Evolutionary conservation across 2,797 vertebrate genomes (phyloP), one percentile per base, ranked within the genome.

Genomic region (Ceryle rudis): DNA sequence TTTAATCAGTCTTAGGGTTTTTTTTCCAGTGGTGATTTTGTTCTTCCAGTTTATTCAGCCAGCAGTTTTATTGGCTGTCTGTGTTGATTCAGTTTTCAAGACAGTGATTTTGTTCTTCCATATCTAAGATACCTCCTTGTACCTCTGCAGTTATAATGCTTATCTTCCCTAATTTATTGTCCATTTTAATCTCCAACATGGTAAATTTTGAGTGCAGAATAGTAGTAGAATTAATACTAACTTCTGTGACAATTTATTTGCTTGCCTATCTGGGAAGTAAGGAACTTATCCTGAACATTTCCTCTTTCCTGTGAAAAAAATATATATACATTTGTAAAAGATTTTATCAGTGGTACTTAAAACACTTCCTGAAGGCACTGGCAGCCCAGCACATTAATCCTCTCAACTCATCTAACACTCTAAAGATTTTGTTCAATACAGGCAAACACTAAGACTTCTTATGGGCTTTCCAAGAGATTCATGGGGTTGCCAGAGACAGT

Each of bases 401-500:
- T 69, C 33, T 11, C 22, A 90, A 58, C 5, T 72, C 35, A 79
- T 69, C 61, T 86, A 84, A 58, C 1, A 11, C 20, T 95, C 80
- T 82, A 19, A 64, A 81, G 64, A 79, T 73, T 94, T 89, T 91
- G 28, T 90, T 96, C 83, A 47, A 74, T 52, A 64, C 83, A 55
- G 84, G 15, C n/a, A 82, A 95, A 88, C 64, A 84, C 1, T 70
- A 77, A 47, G 41, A 70, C 42, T 29, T 85, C 82, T 83, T 67
- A 61, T 25, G 94, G 25, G 37, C 18, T 90, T 95, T 62, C 64
- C 6, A 92, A 85, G 21, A 64, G 57, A 21, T 92, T 81, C 39
- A 58, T 44, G 33, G 37, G 46, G 5, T 25, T 95, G 31, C 19
- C 35, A 54, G 66, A 78, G 35, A 15, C 6, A 93, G 13, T 72